Conservation (phyloP, 2,113 vertebrate species). For the Coptodon bakossiorum region DNA sequence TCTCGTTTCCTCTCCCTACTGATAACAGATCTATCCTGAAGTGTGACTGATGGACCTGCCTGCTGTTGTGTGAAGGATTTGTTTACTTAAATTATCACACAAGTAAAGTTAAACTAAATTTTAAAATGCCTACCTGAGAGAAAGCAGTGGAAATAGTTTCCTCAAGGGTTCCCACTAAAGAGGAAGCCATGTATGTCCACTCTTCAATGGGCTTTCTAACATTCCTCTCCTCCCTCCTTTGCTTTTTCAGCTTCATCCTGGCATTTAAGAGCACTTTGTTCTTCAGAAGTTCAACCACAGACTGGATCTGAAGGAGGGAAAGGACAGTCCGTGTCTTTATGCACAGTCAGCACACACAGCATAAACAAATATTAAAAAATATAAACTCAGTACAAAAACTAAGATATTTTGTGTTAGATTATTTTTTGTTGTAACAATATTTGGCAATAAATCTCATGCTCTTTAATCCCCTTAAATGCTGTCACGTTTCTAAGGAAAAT, state of each 20-base stretch:
- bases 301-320: constrained; percentile 33
- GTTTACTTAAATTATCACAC: background rate
- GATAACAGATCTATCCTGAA: rapidly evolving
- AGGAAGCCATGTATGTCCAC: constrained; percentile 54
- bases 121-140: constrained; percentile 38
- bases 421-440: background rate
- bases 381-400: background rate
- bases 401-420: rapidly evolving
- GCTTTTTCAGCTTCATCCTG: background rate
- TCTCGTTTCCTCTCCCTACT: rapidly evolving
- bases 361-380: rapidly evolving
- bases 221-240: constrained; percentile 1
- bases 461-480: background rate
- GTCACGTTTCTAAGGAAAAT: background rate
- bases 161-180: constrained; percentile 40
- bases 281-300: constrained; percentile 55
- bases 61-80: rapidly evolving
- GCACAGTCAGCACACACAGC: background rate
- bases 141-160: constrained; percentile 54
- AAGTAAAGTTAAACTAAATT: rapidly evolving
- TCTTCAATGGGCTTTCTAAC: constrained; percentile 46
- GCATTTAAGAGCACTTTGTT: constrained; percentile 10
- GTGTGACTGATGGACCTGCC: background rate
- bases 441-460: background rate
- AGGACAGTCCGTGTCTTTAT: background rate